Base-by-base conservation (phyloP, 2,797 vertebrate species). In the Intellagama lesueurii region DNA sequence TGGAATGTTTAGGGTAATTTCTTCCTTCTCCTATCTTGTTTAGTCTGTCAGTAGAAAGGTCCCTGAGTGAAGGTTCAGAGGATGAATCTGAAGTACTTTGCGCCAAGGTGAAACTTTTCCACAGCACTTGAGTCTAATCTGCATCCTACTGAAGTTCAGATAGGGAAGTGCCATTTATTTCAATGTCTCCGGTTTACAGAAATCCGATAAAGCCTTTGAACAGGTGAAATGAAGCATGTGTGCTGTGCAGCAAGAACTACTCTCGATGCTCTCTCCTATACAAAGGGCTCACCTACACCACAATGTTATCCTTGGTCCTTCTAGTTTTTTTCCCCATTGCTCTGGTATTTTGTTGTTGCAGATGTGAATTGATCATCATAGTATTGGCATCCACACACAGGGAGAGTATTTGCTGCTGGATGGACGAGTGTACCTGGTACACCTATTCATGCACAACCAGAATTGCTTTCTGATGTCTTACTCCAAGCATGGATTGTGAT, bases 81-180 rank as follows among this genome's bases (percentile, higher is more conserved):
- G n/a, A 28, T 83, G 40, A 94, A 91, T 94, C 94, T 93, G 94
- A 95, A 94, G 90, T 91, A 94, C 81, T 24, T 86, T 89, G 90
- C 90, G 90, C n/a, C 91, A 11, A 91, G 87, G 92, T 93, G 92
- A 88, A 87, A 77, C 81, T 91, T 90, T 95, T 89, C 92, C 91
- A 1, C 85, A 91, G 89, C 87, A 83, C 93, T 92, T 92, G 75
- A 11, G 22, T 64, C 28, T 56, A 75, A 40, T 75, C 52, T 19
- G 7, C 49, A 64, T 64, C 35, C 52, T 75, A 44, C 69, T 44
- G 86, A 70, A 73, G 32, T 60, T 60, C 81, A 87, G 19, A 24
- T 24, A 60, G 28, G 16, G 80, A 49, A 56, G 12, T 87, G 47
- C 52, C 87, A 81, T 4, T 32, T 60, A 86, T 92, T 93, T 75